Percentiles rank a stretch among this genome's conserved stretches.
phyloP scores from a whole-genome alignment of 1,140 invertebrate species.

The Chionoecetes opilio region DNA sequence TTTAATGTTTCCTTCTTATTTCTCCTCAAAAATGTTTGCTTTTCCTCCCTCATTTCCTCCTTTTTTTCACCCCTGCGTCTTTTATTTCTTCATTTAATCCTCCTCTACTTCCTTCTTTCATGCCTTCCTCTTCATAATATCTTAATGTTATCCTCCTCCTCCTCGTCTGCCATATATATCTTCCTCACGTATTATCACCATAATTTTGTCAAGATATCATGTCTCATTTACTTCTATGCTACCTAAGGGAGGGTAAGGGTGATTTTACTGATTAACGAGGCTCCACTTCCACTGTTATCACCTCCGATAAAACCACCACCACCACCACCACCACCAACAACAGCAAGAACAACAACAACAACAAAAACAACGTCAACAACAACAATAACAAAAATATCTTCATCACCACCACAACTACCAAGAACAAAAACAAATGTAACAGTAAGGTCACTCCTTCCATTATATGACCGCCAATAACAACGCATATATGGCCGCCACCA shows the following conservation, averaged over 20 bases:
- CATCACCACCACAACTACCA: neutral
- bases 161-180: neutral
- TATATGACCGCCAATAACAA: no score
- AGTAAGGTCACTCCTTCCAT: no score
- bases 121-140: neutral
- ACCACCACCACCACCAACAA: neutral
- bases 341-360: neutral
- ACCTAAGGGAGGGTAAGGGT: neutral
- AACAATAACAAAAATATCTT: neutral
- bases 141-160: neutral
- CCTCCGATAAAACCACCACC: neutral
- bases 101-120: neutral
- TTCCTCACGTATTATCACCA: neutral
- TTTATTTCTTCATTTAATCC: neutral
- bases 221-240: neutral
- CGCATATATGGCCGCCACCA: neutral
- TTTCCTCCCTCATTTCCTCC: neutral
- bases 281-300: neutral
- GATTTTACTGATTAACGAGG: neutral
- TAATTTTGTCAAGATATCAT: neutral
- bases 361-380: neutral
- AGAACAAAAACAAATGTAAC: no score
- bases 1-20: neutral
- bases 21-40: neutral
- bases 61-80: neutral